phyloP scores from a whole-genome alignment of 2,797 vertebrate genomes.

The Lagocephalus sceleratus region DNA sequence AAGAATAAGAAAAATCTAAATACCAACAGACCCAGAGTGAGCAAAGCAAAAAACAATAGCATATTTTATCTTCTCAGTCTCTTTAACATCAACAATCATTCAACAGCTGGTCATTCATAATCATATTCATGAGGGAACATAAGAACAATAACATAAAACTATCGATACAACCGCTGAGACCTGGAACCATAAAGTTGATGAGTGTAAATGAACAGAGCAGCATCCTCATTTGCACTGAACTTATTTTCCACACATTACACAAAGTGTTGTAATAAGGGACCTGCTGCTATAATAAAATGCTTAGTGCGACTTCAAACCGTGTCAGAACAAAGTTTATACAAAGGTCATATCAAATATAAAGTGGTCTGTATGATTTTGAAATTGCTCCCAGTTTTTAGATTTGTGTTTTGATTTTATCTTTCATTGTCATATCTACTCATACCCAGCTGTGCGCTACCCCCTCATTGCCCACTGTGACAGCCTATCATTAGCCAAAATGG shows the following conservation, averaged over 20 bases:
- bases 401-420: constrained; percentile 8
- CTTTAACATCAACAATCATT: no score
- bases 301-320: background rate
- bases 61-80: no score
- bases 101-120: no score
- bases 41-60: no score
- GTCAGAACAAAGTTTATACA: background rate
- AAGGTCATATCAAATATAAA: background rate
- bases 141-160: background rate
- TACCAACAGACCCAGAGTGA: no score
- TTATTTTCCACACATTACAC: background rate
- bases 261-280: background rate
- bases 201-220: background rate
- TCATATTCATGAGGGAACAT: no score
- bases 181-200: constrained; percentile 1
- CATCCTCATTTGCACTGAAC: background rate
- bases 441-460: constrained; percentile 10
- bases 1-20: no score
- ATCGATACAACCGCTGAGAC: background rate
- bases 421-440: constrained; percentile 8
- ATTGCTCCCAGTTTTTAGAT: background rate
- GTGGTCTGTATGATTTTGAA: background rate
- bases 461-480: constrained; percentile 7
- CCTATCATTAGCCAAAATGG: constrained; percentile 1
- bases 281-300: background rate